Evolutionary conservation across 2,797 vertebrate genomes (phyloP).

Genomic region (Poecile montanus): DNA sequence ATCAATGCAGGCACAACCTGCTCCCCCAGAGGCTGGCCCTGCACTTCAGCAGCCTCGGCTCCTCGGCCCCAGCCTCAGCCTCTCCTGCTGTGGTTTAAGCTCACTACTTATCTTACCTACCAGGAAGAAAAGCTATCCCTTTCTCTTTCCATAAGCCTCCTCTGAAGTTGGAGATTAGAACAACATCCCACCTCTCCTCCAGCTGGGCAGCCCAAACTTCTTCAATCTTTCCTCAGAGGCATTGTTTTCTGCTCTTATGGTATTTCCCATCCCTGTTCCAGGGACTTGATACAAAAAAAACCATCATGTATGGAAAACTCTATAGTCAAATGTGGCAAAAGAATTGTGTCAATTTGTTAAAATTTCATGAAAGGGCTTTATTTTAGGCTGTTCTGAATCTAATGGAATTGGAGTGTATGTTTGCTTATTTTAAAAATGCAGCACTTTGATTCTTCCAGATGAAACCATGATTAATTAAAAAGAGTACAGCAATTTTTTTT

Average conservation of each 20-base stretch:
- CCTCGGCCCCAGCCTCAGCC: background rate
- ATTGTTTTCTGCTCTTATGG: background rate
- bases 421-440: background rate
- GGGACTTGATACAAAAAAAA: background rate
- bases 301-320: fast-evolving
- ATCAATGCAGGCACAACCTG: background rate
- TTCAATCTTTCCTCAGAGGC: constrained; percentile 16
- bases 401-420: background rate
- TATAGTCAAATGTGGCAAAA: background rate
- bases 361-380: background rate
- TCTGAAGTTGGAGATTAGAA: constrained; percentile 4
- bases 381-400: background rate
- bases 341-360: background rate
- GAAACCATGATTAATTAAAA: background rate
- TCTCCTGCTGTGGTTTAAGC: constrained; percentile 53
- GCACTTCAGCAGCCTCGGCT: background rate
- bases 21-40: background rate
- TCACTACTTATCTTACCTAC: constrained; percentile 53
- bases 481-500: background rate
- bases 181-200: constrained; percentile 15
- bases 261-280: background rate
- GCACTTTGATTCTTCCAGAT: background rate
- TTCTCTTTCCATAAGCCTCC: constrained; percentile 29
- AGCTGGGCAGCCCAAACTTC: constrained; percentile 40
- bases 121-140: constrained; percentile 51